Evolutionary conservation across 2,797 vertebrate species (phyloP).

Genomic region (Notamacropus eugenii): DNA sequence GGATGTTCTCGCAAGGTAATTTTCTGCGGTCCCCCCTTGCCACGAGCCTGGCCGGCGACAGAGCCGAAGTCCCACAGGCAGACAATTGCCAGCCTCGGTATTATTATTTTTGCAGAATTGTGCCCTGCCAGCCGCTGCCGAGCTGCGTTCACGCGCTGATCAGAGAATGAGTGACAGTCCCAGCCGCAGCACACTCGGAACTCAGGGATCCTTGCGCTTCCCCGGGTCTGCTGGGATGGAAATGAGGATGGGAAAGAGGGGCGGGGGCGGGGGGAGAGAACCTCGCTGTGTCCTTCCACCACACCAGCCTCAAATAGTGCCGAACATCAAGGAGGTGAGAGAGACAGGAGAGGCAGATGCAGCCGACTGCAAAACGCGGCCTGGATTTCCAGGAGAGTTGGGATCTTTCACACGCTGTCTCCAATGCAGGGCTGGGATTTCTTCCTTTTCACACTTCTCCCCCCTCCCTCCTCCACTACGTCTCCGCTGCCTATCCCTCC

Average conservation of each 20-base stretch:
- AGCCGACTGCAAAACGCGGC: slow-evolving; percentile 80
- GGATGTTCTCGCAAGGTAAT: slow-evolving; percentile 72
- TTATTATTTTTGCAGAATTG: slow-evolving; percentile 80
- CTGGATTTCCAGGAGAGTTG: slow-evolving; percentile 62
- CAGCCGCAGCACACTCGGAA: slow-evolving; percentile 90
- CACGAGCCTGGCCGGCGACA: slow-evolving; percentile 66
- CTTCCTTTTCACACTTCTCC: slow-evolving; percentile 24
- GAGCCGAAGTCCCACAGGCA: slow-evolving; percentile 72
- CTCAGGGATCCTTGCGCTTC: slow-evolving; percentile 91
- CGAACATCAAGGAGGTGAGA: slow-evolving; percentile 77
- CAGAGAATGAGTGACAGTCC: slow-evolving; percentile 93
- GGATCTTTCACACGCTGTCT: slow-evolving; percentile 54
- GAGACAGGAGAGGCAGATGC: slow-evolving; percentile 76
- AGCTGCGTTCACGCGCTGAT: slow-evolving; percentile 88
- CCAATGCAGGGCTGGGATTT: slow-evolving; percentile 49
- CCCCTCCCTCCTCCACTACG: slow-evolving; percentile 23
- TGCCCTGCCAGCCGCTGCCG: slow-evolving; percentile 86
- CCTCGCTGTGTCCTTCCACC: slow-evolving; percentile 86
- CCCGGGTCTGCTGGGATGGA: slow-evolving; percentile 77
- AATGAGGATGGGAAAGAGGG: slow-evolving; percentile 73
- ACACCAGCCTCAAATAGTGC: slow-evolving; percentile 85
- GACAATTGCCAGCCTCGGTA: slow-evolving; percentile 78
- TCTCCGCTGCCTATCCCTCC: slow-evolving; percentile 26
- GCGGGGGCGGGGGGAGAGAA: slow-evolving; percentile 68
- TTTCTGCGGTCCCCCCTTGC: slow-evolving; percentile 55